These are phyloP conservation scores for Apis florea DNA, from an alignment of 1,140 invertebrate genomes.

Conservation along the genomic window DNA sequence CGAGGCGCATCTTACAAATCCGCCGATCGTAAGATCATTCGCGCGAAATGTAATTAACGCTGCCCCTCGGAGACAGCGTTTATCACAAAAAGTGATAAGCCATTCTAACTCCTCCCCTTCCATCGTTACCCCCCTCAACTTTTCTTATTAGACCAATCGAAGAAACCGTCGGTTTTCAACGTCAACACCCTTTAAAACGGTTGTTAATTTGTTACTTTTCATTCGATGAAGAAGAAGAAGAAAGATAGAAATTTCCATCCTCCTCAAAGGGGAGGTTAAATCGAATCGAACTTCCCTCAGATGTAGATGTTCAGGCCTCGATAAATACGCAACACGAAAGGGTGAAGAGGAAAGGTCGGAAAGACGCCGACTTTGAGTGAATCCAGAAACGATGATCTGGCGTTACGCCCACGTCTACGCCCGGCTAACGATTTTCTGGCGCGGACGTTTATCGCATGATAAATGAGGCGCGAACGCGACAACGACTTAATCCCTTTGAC, in stretches of 20 bases:
- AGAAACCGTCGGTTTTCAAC: slow-evolving; percentile 41
- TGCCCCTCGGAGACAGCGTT: slow-evolving; percentile 65
- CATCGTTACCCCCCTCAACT: slow-evolving; percentile 68
- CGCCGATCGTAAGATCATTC: slow-evolving; percentile 67
- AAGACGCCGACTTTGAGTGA: no score
- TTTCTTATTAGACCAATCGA: slow-evolving; percentile 72
- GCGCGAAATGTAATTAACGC: slow-evolving; percentile 76
- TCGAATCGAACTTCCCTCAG: no score
- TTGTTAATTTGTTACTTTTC: no score
- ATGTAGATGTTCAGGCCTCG: no score
- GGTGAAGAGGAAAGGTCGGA: no score
- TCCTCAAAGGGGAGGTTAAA: no score
- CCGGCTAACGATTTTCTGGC: slow-evolving; percentile 70
- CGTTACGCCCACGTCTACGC: slow-evolving; percentile 60
- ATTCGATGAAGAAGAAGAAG: no score
- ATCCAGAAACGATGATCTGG: slow-evolving; percentile 6
- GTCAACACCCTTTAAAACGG: slow-evolving; percentile 12
- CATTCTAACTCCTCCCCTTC: neutral
- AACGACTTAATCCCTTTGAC: slow-evolving; percentile 74
- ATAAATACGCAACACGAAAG: no score
- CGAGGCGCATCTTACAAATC: slow-evolving; percentile 66
- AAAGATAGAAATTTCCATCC: no score
- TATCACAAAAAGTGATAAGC: slow-evolving; percentile 70
- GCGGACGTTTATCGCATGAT: slow-evolving; percentile 71
- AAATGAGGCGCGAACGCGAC: slow-evolving; percentile 67